Evolutionary conservation across 2,888 invertebrate species (phyloP).

Genomic region (Drosophila villosipedis): DNA sequence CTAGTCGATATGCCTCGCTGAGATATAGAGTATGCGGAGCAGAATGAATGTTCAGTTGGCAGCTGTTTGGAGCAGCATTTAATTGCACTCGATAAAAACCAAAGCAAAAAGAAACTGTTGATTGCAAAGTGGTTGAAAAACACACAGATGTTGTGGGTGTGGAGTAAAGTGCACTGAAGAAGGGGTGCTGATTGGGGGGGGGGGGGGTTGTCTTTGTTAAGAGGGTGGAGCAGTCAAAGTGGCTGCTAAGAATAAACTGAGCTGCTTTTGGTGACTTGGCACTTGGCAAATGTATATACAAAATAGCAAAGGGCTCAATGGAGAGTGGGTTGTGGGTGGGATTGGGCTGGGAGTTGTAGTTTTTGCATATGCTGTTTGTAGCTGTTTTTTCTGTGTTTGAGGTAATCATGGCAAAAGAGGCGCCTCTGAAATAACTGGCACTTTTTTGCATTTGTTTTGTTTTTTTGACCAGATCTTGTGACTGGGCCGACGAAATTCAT

Average conservation of each 20-base stretch:
- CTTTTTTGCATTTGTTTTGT: background rate
- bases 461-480: slow-evolving; percentile 41
- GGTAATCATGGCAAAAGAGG: slow-evolving; percentile 28
- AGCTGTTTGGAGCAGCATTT: slow-evolving; percentile 21
- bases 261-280: slow-evolving; percentile 38
- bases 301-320: background rate
- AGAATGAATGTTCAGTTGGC: slow-evolving; percentile 26
- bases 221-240: background rate
- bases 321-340: background rate
- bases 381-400: slow-evolving; percentile 7
- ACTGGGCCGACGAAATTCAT: slow-evolving; percentile 34
- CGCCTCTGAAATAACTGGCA: slow-evolving; percentile 32
- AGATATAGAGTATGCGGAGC: background rate
- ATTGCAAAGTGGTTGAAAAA: slow-evolving; percentile 45
- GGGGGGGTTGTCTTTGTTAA: background rate
- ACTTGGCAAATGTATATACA: slow-evolving; percentile 54
- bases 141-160: background rate
- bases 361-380: background rate
- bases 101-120: slow-evolving; percentile 47
- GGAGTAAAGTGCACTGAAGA: background rate
- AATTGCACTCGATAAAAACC: slow-evolving; percentile 59
- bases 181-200: rapidly evolving
- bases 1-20: background rate
- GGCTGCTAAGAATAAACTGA: background rate
- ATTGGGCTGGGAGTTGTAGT: rapidly evolving